phyloP scores from a whole-genome alignment of 1,140 invertebrate species.

The Galleria mellonella region DNA sequence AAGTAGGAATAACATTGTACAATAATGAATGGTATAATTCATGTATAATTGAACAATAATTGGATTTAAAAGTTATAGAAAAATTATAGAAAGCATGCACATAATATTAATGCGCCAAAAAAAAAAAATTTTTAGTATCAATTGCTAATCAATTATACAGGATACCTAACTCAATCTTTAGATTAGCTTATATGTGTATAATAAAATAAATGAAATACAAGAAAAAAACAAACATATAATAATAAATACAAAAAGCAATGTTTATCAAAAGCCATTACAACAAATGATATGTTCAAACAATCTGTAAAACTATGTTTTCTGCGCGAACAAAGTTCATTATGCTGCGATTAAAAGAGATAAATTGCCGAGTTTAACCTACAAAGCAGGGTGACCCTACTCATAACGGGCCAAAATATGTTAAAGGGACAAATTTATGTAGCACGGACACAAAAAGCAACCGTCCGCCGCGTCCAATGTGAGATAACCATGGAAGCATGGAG shows the following conservation, averaged over 20 bases:
- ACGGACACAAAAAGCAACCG: conserved; percentile 42
- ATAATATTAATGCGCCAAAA: too few species aligned
- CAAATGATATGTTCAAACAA: conserved; percentile 8
- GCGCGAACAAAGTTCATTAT: conserved; percentile 37
- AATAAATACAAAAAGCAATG: not conserved
- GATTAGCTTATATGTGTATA: too few species aligned
- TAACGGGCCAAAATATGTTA: conserved; percentile 48
- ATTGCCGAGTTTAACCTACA: conserved; percentile 35
- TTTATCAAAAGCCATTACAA: conserved; percentile 4
- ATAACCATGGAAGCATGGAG: conserved; percentile 41
- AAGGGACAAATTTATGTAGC: conserved; percentile 56
- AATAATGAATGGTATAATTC: too few species aligned
- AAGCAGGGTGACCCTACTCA: conserved; percentile 47
- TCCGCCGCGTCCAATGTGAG: conserved; percentile 29
- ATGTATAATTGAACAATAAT: too few species aligned
- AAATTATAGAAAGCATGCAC: too few species aligned
- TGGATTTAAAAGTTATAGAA: too few species aligned
- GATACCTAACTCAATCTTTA: too few species aligned
- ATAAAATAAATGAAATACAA: too few species aligned
- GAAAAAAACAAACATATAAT: not conserved
- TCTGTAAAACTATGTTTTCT: conserved; percentile 14
- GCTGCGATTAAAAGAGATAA: conserved; percentile 49
- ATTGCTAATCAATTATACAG: too few species aligned
- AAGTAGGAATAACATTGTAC: too few species aligned
- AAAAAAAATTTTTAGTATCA: too few species aligned